phyloP scores from a whole-genome alignment of 2,113 vertebrate species.

The Pardalotus punctatus region DNA sequence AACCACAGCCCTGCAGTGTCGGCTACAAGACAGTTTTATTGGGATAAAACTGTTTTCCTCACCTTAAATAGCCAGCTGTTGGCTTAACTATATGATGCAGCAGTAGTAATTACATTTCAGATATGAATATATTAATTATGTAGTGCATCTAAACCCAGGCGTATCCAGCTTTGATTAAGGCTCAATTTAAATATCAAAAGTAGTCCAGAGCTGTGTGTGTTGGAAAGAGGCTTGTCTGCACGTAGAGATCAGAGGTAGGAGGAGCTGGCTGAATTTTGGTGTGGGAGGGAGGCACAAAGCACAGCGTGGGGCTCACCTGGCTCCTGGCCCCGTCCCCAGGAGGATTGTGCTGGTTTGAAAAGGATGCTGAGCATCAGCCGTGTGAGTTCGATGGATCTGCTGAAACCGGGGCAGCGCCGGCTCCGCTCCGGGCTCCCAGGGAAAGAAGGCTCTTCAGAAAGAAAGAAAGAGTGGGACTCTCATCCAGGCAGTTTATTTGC shows the following conservation, averaged over 20 bases:
- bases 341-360: background rate
- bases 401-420: background rate
- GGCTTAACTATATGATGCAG: background rate
- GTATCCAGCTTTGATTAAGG: background rate
- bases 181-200: background rate
- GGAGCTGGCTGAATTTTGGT: background rate
- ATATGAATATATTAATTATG: background rate
- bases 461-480: too few species aligned
- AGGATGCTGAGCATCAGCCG: accelerated
- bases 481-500: accelerated
- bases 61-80: background rate
- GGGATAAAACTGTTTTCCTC: background rate
- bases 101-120: background rate
- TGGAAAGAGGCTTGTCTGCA: background rate
- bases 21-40: background rate
- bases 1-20: background rate
- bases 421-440: too few species aligned
- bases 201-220: background rate
- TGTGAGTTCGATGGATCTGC: accelerated
- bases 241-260: background rate
- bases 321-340: background rate
- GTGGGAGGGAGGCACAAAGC: background rate
- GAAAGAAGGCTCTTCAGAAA: background rate
- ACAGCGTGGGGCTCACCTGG: accelerated
- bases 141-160: background rate